phyloP scores from a whole-genome alignment of 2,113 vertebrate species.

The Sphaerodactylus townsendi region DNA sequence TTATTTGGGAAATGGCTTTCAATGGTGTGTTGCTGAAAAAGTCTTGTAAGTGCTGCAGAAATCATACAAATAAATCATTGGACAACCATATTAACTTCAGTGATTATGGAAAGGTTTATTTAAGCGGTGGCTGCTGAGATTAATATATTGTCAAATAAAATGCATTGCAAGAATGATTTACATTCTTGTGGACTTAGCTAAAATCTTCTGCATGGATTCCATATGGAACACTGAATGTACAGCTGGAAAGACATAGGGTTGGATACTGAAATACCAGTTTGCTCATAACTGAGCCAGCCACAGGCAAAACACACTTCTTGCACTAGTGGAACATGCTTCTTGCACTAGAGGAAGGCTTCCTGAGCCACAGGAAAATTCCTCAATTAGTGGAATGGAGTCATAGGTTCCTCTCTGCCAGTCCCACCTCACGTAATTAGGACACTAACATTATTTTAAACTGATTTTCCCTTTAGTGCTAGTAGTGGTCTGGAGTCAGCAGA shows the following conservation, averaged over 20 bases:
- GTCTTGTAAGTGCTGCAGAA: background rate
- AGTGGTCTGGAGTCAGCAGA: background rate
- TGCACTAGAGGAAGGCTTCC: too few relatives aligned
- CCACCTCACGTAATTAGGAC: background rate
- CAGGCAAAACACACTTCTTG: too few relatives aligned
- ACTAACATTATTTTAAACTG: background rate
- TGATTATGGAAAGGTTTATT: background rate
- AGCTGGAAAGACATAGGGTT: too few relatives aligned
- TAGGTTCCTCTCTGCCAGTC: too few relatives aligned
- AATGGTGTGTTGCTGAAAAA: background rate
- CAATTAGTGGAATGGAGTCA: too few relatives aligned
- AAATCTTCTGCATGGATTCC: background rate
- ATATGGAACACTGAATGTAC: background rate
- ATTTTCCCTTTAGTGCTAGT: background rate
- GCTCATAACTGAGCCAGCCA: too few relatives aligned
- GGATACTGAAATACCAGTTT: background rate
- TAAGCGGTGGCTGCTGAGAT: too few relatives aligned
- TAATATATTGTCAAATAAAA: background rate
- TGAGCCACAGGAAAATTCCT: too few relatives aligned
- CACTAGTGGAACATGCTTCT: too few relatives aligned
- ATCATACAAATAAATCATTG: background rate
- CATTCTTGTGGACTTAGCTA: background rate
- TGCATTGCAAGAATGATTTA: background rate
- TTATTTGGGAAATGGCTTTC: background rate
- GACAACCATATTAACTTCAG: background rate